Evolutionary conservation across 2,113 vertebrate species (phyloP), one percentile per base, ranked within the genome.

Genomic region (Rana temporaria): DNA sequence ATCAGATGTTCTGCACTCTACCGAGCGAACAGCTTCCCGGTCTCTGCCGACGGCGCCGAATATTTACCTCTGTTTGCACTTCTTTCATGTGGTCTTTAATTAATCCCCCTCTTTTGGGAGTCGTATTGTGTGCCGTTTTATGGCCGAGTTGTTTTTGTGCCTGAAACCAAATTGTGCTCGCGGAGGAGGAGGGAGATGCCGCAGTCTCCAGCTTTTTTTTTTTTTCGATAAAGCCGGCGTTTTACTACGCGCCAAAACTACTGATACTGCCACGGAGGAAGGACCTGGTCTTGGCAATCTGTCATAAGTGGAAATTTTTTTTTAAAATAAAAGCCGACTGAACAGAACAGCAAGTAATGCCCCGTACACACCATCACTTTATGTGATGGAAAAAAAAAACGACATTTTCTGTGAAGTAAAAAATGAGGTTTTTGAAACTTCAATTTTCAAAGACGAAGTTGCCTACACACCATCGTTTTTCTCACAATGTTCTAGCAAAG

Each of bases 71-170:
- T 59, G 63, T 76, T 76, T 76, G 73, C 73, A 63, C 73, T 76
- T 76, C 73, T 76, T 76, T 76, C 73, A 76, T 76, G 73, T 63
- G 73, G 59, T 76, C 73, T 76, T 76, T 76, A 76, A 76, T 76
- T 76, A 76, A 76, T 76, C 73, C 73, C 73, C 59, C 73, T 76
- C 73, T 76, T 63, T 76, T 64, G 73, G 73, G 73, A 76, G 73
- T 76, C 73, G 52, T 76, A 76, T 76, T 52, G 59, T 76, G 59
- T 52, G 20, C 8, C 42, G 73, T 62, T 76, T 76, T 76, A 76
- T 63, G 73, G 73, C 73, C 56, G 73, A 76, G 38, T 48, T 24
- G 73, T 76, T 76, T 76, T 75, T 64, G 73, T 76, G 73, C 73
- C 73, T 76, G 73, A 76, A 76, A 76, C 73, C 26, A 76, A 63